A percentile compares a stretch with the other conserved stretches of the same genome.
These are phyloP conservation scores for Apostichopus japonicus DNA, from an alignment of 35 echinoderm and acorn worm species.

Conservation along the genomic window DNA sequence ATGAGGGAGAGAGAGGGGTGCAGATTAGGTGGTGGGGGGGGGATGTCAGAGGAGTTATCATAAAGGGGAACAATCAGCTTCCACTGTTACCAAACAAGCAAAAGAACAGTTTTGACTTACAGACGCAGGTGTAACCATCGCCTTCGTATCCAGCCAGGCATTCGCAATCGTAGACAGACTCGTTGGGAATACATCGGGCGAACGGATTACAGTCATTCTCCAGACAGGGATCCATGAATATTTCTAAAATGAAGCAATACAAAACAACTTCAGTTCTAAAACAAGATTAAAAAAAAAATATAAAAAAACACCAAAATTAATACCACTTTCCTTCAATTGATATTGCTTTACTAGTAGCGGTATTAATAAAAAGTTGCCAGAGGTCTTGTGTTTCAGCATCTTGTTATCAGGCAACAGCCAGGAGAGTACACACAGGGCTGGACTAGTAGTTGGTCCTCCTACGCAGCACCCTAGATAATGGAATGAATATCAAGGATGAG, in stretches of 20 bases:
- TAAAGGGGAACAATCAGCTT: background rate
- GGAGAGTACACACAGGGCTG: too few species aligned
- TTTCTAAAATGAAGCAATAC: conserved; percentile 4
- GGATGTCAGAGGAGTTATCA: too few species aligned
- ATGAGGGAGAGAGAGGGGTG: too few species aligned
- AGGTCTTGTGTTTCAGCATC: too few species aligned
- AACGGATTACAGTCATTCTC: conserved; percentile 69
- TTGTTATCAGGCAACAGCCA: too few species aligned
- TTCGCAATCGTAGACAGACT: conserved; percentile 60
- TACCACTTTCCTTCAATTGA: background rate
- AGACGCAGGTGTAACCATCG: conserved; percentile 66
- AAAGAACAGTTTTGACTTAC: conserved; percentile 13
- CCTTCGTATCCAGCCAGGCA: conserved; percentile 74
- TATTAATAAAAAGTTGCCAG: too few species aligned
- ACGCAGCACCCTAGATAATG: too few species aligned
- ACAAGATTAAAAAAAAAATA: background rate
- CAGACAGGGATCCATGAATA: conserved; percentile 68
- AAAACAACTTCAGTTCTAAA: too few species aligned
- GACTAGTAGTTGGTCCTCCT: too few species aligned
- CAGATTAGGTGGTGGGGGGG: too few species aligned
- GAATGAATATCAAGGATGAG: too few species aligned
- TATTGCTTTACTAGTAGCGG: too few species aligned
- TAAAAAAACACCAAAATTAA: background rate
- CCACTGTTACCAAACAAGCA: background rate
- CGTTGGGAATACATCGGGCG: conserved; percentile 58